phyloP scores from a whole-genome alignment of 2,797 vertebrate species.

The Gallirallus australis region DNA sequence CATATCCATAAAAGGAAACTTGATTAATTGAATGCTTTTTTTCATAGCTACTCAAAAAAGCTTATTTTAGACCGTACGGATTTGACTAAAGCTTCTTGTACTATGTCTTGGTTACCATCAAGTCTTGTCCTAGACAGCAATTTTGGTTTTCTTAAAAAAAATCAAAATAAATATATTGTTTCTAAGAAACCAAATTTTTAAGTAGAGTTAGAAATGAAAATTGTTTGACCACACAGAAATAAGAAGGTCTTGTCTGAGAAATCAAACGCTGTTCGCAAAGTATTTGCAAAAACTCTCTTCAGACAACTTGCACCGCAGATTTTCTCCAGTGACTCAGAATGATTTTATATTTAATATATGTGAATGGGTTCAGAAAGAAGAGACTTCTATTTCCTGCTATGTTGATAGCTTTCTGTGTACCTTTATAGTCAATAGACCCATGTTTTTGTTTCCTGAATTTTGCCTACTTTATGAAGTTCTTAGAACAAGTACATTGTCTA shows the following conservation, averaged over 20 bases:
- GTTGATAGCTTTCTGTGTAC: neutral
- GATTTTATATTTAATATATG: neutral
- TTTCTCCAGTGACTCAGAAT: neutral
- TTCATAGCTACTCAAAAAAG: neutral
- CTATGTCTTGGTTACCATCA: neutral
- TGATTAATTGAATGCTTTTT: neutral
- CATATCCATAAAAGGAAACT: neutral
- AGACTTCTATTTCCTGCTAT: neutral
- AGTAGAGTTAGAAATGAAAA: neutral
- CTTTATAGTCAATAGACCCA: neutral
- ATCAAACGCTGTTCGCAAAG: neutral
- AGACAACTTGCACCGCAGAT: neutral
- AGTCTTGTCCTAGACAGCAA: neutral
- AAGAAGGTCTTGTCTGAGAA: neutral
- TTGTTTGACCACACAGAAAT: neutral
- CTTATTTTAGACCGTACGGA: neutral
- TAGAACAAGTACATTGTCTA: neutral
- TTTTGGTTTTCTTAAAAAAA: neutral
- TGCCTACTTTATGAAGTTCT: neutral
- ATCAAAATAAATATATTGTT: neutral
- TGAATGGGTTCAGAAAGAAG: neutral
- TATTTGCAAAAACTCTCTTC: neutral
- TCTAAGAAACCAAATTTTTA: neutral
- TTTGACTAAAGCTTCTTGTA: neutral
- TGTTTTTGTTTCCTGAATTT: neutral